Percentiles rank a stretch among this genome's conserved stretches.
Evolutionary conservation across 2,797 vertebrate genomes (phyloP).

Genomic region (Brachyrhaphis roseni): DNA sequence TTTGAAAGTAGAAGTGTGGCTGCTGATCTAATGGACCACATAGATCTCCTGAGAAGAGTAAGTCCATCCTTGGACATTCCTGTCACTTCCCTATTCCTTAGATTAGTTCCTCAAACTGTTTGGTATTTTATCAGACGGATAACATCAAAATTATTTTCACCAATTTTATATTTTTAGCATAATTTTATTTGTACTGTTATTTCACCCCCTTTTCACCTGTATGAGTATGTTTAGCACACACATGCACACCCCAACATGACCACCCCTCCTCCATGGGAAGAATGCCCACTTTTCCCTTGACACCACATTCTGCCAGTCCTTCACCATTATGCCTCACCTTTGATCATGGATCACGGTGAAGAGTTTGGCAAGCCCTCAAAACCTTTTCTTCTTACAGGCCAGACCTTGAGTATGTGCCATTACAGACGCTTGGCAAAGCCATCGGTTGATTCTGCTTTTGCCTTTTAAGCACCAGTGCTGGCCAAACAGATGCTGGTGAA

Average conservation of each 20-base stretch:
- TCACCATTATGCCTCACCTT: constrained; percentile 65
- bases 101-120: background rate
- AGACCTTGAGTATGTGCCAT: constrained; percentile 48
- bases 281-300: constrained; percentile 43
- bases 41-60: constrained; percentile 13
- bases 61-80: background rate
- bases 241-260: constrained; percentile 26
- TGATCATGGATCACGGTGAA: constrained; percentile 64
- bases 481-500: constrained; percentile 48
- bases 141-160: background rate
- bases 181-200: background rate
- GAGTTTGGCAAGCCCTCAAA: constrained; percentile 60
- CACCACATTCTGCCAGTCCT: constrained; percentile 47
- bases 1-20: background rate
- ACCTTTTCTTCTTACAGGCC: constrained; percentile 50
- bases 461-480: constrained; percentile 57
- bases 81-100: background rate
- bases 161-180: background rate
- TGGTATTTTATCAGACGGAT: background rate
- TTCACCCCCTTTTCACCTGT: background rate
- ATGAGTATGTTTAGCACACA: constrained; percentile 34
- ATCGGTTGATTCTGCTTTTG: constrained; percentile 47
- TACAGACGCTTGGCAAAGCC: constrained; percentile 37
- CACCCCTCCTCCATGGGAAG: constrained; percentile 15
- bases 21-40: constrained; percentile 3